Conservation (phyloP, 2,113 vertebrate species). For the Baryphthengus martii region DNA sequence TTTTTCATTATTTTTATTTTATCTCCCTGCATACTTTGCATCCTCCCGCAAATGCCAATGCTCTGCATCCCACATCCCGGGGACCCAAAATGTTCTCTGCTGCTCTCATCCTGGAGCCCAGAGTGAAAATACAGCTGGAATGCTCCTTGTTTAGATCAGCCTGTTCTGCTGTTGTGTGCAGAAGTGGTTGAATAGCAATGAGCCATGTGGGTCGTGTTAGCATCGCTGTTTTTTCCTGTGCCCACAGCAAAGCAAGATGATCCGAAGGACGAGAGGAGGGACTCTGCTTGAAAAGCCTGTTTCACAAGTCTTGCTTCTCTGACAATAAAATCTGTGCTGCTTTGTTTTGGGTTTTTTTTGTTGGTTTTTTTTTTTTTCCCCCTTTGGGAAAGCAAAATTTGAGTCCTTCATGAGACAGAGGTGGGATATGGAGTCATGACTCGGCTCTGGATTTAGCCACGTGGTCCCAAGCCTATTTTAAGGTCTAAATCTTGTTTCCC, state of each 20-base stretch:
- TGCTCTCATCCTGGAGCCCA: conserved; percentile 3
- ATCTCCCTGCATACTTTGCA: neutral
- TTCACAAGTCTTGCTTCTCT: neutral
- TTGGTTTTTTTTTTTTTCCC: no score
- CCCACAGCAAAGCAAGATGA: conserved; percentile 43
- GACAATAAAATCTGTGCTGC: neutral
- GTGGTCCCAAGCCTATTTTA: conserved; percentile 6
- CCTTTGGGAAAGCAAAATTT: neutral
- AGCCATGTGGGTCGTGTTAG: neutral
- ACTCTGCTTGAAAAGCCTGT: neutral
- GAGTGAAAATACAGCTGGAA: conserved; percentile 51
- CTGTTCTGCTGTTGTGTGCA: conserved; percentile 57
- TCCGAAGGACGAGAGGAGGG: conserved; percentile 35
- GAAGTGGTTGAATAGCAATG: conserved; percentile 54
- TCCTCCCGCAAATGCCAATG: neutral
- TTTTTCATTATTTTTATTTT: neutral
- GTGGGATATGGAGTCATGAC: neutral
- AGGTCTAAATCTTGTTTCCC: neutral
- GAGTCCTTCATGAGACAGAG: conserved; percentile 17
- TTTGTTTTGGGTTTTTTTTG: no score
- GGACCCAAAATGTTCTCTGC: conserved; percentile 28
- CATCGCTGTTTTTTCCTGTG: neutral
- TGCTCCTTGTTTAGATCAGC: conserved; percentile 33
- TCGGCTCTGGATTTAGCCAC: neutral
- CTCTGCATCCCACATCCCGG: neutral